phyloP scores from a whole-genome alignment of 1,140 invertebrate genomes.

The Trypoxylus dichotomus region DNA sequence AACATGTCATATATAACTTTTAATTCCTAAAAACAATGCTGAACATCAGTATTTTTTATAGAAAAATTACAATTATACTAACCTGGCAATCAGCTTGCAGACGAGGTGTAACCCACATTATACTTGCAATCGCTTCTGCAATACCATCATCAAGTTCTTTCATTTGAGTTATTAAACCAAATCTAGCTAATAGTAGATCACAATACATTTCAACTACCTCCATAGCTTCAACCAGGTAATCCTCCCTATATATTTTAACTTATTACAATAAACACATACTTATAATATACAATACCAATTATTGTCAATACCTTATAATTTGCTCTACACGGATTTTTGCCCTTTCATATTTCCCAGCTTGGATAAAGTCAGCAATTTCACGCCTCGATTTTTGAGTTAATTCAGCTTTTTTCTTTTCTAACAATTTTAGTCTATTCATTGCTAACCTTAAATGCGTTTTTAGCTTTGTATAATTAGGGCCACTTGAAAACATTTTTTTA shows the following conservation, averaged over 20 bases:
- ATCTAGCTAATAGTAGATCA: slow-evolving; percentile 94
- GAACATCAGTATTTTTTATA: neutral
- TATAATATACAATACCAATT: no score
- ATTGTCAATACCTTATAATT: slow-evolving; percentile 74
- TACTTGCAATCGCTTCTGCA: slow-evolving; percentile 91
- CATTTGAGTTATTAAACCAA: slow-evolving; percentile 96
- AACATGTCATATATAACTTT: slow-evolving; percentile 91
- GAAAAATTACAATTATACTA: slow-evolving; percentile 8
- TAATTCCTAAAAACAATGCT: slow-evolving; percentile 66
- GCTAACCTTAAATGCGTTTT: slow-evolving; percentile 94
- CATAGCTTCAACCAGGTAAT: slow-evolving; percentile 99
- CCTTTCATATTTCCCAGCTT: slow-evolving; percentile 85
- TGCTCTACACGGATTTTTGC: slow-evolving; percentile 97
- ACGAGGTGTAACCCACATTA: slow-evolving; percentile 96
- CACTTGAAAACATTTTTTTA: slow-evolving; percentile 80
- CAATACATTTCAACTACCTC: slow-evolving; percentile 99
- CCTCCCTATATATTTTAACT: slow-evolving; percentile 69
- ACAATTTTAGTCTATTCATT: slow-evolving; percentile 89
- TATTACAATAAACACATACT: neutral
- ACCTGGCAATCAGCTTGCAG: slow-evolving; percentile 78
- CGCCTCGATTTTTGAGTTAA: slow-evolving; percentile 92
- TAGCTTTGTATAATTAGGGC: slow-evolving; percentile 90
- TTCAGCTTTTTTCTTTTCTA: slow-evolving; percentile 99
- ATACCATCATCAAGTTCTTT: slow-evolving; percentile 95
- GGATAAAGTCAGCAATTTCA: slow-evolving; percentile 97